Conservation (phyloP, 2,113 vertebrate species). For the Perccottus glenii region DNA sequence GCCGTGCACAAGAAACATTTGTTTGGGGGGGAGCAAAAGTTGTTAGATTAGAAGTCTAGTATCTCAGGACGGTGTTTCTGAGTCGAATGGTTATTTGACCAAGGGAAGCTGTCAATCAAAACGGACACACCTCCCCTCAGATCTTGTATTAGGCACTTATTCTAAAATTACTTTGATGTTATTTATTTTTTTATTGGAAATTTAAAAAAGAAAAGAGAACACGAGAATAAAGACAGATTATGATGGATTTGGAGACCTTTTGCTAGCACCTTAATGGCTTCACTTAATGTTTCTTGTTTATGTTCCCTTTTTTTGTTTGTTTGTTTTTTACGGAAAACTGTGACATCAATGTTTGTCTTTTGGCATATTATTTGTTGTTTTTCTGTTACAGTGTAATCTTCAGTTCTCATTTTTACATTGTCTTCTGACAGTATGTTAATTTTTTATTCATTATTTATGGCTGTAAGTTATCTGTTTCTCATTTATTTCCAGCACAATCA, state of each 20-base stretch:
- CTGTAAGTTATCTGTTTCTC: constrained; percentile 71
- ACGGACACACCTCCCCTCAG: constrained; percentile 75
- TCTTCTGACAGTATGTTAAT: constrained; percentile 81
- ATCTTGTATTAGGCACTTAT: constrained; percentile 74
- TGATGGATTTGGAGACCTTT: constrained; percentile 84
- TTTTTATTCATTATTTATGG: constrained; percentile 69
- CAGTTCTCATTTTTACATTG: constrained; percentile 71
- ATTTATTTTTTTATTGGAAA: constrained; percentile 82
- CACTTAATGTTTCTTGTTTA: constrained; percentile 60
- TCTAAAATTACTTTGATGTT: constrained; percentile 79
- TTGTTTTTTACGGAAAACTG: constrained; percentile 65
- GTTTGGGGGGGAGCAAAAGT: constrained; percentile 84
- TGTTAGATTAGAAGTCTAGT: constrained; percentile 88
- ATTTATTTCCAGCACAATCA: constrained; percentile 80
- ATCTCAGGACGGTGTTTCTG: constrained; percentile 85
- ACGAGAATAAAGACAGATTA: constrained; percentile 83
- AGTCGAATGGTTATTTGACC: constrained; percentile 92
- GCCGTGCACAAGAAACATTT: constrained; percentile 78
- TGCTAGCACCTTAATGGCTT: constrained; percentile 82
- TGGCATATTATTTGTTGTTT: constrained; percentile 40
- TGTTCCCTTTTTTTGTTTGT: constrained; percentile 62
- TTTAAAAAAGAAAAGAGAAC: constrained; percentile 60
- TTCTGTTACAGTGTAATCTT: constrained; percentile 77
- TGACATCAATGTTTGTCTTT: constrained; percentile 78
- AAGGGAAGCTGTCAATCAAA: constrained; percentile 81